phyloP scores from a whole-genome alignment of 1,140 invertebrate genomes.

The Euschistus heros region DNA sequence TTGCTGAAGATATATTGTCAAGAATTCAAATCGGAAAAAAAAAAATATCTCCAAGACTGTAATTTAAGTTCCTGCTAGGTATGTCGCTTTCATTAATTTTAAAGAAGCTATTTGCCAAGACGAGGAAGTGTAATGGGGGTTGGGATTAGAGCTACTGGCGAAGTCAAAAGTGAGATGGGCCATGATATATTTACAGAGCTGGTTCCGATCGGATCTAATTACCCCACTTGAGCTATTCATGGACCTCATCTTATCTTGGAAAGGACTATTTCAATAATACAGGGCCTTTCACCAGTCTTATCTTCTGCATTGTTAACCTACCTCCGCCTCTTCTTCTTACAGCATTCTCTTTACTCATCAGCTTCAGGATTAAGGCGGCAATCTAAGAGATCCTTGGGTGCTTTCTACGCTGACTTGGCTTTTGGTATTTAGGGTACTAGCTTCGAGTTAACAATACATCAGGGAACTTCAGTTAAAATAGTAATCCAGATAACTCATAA shows the following conservation, averaged over 20 bases:
- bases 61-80: too few species aligned
- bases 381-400: too few species aligned
- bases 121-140: background rate
- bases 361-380: too few species aligned
- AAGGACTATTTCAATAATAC: background rate
- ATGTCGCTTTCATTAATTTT: background rate
- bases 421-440: too few species aligned
- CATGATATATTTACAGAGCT: background rate
- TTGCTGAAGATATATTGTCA: too few species aligned
- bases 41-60: too few species aligned
- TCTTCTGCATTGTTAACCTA: background rate
- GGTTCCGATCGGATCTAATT: background rate
- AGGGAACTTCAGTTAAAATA: too few species aligned
- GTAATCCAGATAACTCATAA: too few species aligned
- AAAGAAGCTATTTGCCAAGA: background rate
- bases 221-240: background rate
- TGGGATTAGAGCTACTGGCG: background rate
- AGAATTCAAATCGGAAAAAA: too few species aligned
- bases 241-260: background rate
- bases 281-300: background rate
- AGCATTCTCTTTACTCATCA: background rate
- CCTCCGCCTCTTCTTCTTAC: background rate
- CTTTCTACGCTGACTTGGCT: too few species aligned
- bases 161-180: constrained; percentile 2
- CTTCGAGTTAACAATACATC: too few species aligned